phyloP scores from a whole-genome alignment of 2,888 invertebrate genomes.

The Oscheius sp. region DNA sequence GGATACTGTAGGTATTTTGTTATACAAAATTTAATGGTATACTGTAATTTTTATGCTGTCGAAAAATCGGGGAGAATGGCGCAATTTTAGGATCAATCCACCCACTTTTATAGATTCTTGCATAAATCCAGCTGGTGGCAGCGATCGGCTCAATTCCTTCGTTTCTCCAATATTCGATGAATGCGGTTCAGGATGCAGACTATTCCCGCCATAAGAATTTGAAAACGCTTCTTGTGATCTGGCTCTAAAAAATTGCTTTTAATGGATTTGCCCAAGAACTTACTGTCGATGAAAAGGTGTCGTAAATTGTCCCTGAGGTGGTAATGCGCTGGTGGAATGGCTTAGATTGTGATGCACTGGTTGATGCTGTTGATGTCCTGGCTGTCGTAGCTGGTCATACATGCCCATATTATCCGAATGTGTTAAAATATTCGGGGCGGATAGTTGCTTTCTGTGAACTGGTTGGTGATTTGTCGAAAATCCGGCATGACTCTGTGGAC shows the following conservation, averaged over 20 bases:
- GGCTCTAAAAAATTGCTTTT: neutral
- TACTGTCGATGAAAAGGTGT: constrained; percentile 5
- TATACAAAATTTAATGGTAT: neutral
- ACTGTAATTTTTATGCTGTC: too few species aligned
- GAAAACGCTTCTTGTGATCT: constrained; percentile 12
- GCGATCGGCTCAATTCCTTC: neutral
- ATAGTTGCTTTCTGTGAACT: constrained; percentile 4
- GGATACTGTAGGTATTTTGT: neutral
- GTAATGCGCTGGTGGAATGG: constrained; percentile 17
- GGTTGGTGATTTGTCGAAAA: neutral
- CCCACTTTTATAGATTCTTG: neutral
- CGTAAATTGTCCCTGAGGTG: constrained; percentile 10
- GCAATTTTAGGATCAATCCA: too few species aligned
- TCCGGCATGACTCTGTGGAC: constrained; percentile 23
- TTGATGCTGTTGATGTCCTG: constrained; percentile 4
- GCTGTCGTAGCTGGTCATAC: neutral
- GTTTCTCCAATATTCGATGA: neutral
- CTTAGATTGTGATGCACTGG: constrained; percentile 1
- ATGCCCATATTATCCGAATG: neutral
- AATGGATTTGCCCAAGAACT: neutral
- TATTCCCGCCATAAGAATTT: constrained; percentile 12
- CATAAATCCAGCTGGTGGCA: neutral
- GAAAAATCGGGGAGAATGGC: too few species aligned
- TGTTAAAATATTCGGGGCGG: neutral
- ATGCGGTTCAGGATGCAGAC: constrained; percentile 1